These are phyloP conservation scores for Prosopocoilus inquinatus DNA, from an alignment of 2,888 invertebrate species.

Conservation along the genomic window DNA sequence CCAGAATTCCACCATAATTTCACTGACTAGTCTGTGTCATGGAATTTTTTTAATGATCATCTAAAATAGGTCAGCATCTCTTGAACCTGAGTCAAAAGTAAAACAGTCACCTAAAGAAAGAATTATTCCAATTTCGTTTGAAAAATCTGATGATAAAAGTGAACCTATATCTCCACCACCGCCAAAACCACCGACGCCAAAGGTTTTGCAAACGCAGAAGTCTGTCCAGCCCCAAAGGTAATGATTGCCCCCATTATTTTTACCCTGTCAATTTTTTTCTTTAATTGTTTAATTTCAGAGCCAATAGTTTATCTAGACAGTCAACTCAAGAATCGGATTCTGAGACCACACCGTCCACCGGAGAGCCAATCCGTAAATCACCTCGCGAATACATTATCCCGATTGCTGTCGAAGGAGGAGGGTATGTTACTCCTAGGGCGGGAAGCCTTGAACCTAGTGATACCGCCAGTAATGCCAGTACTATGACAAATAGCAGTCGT, in stretches of 20 bases:
- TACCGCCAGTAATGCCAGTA: slow-evolving; percentile 56
- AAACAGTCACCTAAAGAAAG: slow-evolving; percentile 56
- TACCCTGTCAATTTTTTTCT: too few species aligned
- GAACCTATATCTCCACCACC: slow-evolving; percentile 42
- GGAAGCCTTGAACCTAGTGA: slow-evolving; percentile 77
- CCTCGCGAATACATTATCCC: slow-evolving; percentile 90
- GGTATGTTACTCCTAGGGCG: slow-evolving; percentile 74
- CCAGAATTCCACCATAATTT: too few species aligned
- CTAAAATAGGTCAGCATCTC: slow-evolving; percentile 52
- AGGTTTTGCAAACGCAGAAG: slow-evolving; percentile 52
- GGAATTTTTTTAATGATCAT: too few species aligned
- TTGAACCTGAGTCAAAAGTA: slow-evolving; percentile 54
- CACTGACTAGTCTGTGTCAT: too few species aligned
- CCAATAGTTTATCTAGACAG: slow-evolving; percentile 57
- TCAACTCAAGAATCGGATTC: slow-evolving; percentile 73
- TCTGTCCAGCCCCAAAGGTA: slow-evolving; percentile 49
- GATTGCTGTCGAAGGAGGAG: slow-evolving; percentile 89
- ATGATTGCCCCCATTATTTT: too few species aligned
- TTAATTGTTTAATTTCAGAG: slow-evolving; percentile 31
- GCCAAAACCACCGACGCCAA: slow-evolving; percentile 52
- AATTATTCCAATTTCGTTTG: slow-evolving; percentile 65
- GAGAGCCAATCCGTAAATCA: slow-evolving; percentile 81
- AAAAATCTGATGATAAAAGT: slow-evolving; percentile 43
- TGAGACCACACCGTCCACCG: slow-evolving; percentile 55
- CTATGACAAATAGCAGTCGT: slow-evolving; percentile 54